Evolutionary conservation across 2,797 vertebrate species (phyloP).

Genomic region (Oryzias sinensis): DNA sequence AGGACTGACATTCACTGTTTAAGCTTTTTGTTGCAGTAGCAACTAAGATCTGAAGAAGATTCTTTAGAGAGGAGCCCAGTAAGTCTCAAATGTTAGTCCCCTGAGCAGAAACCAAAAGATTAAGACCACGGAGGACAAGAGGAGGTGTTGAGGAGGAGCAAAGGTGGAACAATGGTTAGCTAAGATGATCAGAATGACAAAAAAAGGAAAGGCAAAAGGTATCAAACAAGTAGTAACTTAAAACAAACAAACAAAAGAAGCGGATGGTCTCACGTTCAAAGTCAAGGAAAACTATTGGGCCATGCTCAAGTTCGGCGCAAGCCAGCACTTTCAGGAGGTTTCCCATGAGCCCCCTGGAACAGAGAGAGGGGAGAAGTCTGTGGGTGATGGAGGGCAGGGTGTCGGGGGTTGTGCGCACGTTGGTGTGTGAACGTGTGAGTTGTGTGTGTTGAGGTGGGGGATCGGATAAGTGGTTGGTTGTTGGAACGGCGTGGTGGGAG

Average conservation of each 20-base stretch:
- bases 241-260: constrained; percentile 68
- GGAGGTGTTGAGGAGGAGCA: constrained; percentile 15
- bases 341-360: constrained; percentile 96
- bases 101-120: constrained; percentile 48
- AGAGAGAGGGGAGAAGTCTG: constrained; percentile 84
- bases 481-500: constrained; percentile 55
- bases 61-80: constrained; percentile 40
- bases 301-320: constrained; percentile 95
- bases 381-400: constrained; percentile 77
- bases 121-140: constrained; percentile 21
- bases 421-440: constrained; percentile 47
- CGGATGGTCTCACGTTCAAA: constrained; percentile 94
- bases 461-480: constrained; percentile 45
- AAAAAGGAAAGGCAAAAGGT: constrained; percentile 65
- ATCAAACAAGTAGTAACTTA: constrained; percentile 70
- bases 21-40: constrained; percentile 36
- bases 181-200: constrained; percentile 50
- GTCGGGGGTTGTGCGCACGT: constrained; percentile 55
- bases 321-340: constrained; percentile 97
- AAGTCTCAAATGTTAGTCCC: constrained; percentile 64
- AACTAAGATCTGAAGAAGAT: constrained; percentile 30
- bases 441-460: constrained; percentile 42
- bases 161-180: constrained; percentile 43
- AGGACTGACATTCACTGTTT: constrained; percentile 57
- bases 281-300: constrained; percentile 98